Percentiles rank a stretch among this genome's conserved stretches.
Conservation (phyloP, 2,113 vertebrate species). For the Tachysurus vachellii region DNA sequence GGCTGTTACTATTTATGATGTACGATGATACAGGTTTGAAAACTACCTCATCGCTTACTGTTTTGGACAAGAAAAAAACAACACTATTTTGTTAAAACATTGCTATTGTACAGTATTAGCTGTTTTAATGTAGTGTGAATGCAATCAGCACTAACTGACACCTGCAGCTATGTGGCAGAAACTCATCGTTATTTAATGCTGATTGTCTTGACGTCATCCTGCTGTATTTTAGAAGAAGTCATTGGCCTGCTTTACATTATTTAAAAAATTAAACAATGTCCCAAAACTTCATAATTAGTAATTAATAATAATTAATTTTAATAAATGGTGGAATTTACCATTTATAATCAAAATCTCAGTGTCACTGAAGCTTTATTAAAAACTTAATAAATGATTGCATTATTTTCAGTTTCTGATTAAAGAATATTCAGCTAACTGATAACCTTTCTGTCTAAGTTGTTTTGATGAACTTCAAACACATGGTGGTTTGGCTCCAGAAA, state of each 20-base stretch:
- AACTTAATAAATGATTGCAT: neutral
- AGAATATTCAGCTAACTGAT: neutral
- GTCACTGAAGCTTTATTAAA: neutral
- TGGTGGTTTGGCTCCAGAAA: neutral
- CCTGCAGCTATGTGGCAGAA: neutral
- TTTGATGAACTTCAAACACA: neutral
- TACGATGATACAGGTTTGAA: neutral
- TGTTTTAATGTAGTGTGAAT: neutral
- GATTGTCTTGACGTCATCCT: neutral
- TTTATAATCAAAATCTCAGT: neutral
- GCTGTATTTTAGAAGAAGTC: neutral
- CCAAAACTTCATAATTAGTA: too few species aligned
- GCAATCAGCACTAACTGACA: neutral
- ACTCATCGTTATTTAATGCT: neutral
- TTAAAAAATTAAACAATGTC: neutral
- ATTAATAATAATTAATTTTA: neutral
- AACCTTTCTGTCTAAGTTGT: neutral
- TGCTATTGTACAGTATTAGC: neutral
- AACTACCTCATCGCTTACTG: neutral
- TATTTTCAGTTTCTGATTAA: neutral
- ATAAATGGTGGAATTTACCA: neutral
- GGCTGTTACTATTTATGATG: slow-evolving; percentile 5
- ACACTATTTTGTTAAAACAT: neutral
- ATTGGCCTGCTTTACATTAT: neutral
- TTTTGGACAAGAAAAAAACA: neutral